Base-by-base conservation (phyloP, 64 coral and sea anemone species). In the Dendronephthya gigantea region DNA sequence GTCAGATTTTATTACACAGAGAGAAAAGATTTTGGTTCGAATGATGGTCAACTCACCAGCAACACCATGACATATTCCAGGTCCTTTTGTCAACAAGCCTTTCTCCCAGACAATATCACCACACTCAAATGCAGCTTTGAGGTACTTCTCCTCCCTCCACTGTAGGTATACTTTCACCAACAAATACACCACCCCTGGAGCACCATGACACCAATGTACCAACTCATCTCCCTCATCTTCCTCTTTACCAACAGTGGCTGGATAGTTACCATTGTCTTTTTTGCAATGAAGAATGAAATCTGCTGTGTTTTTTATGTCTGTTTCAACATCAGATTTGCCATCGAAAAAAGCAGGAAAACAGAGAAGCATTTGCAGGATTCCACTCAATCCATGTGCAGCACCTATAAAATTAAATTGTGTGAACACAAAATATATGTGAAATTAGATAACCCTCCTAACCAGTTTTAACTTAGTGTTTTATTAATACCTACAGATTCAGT, bases 151-250 rank as follows among this genome's bases (percentile, higher is more conserved):
- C 79, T 98, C 95, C 17, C 91, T 91, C 94, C 94, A 97, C 2
- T 85, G 68, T 11, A 97, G 66, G 85, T 93, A 97, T 15, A 92
- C 94, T 81, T 97, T 97, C 33, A 69, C 94, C 33, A 97, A 56
- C 7, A 97, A 85, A 19, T 93, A 97, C 37, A 97, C 87, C 2
- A 97, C 94, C 2, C 94, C 94, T 40, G 94, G 94, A 9, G 92
- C 89, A 68, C 94, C 94, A 86, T 97, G 94, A 50, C 94, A 97
- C 94, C 94, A 97, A 16, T 97, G 94, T 15, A 97, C 86, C 72
- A 97, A 69, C 50, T 91, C 90, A 90, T 91, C 49, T 1, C 25
- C 69, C 9, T 85, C 49, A 27, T 83, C 69, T 40, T 82, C 17
- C 40, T 45, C 41, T 69, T 97, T 90, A 58, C 89, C 82, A 35